Evolutionary conservation across 2,797 vertebrate genomes (phyloP), one percentile per base, ranked within the genome.

Genomic region (Phoebastria nigripes): DNA sequence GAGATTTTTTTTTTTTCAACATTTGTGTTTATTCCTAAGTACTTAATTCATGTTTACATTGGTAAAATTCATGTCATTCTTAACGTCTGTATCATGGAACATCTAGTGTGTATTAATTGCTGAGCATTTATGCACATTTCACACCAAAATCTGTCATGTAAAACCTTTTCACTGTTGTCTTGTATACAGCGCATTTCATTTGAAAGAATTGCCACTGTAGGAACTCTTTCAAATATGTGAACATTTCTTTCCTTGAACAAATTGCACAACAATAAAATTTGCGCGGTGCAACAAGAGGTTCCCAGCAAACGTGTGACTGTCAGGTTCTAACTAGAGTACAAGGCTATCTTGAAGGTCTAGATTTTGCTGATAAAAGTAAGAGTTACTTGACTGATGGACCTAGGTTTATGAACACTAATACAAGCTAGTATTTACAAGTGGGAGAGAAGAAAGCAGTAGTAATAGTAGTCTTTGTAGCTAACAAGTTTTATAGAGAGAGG

Each of bases 221-320:
- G 42, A n/a, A 29, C 18, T 74, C 37, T 55, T 59, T 62, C 21
- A 78, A 59, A 58, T 82, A 58, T 3, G 13, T 17, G 7, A 78
- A 58, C 11, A 2, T 31, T 73, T 67, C 11, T 62, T 47, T 91
- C 25, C 52, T 61, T 91, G 41, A 85, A 47, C 39, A 81, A 77
- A 72, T 61, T 65, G 29, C 13, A 1, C 21, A 69, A 17, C 39
- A 69, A 8, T 24, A 21, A 58, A 83, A 72, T 78, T 51, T 31
- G 12, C 17, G 4, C 31, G 5, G 1, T 65, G 37, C 31, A 62
- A 29, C 52, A 35, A 26, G 72, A 51, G 6, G 8, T 55, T 81
- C 41, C n/a, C 54, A 62, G 37, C 25, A 47, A 56, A 72, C 0
- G 0, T 28, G 17, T 73, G 17, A 33, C 41, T 1, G 1, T 61